Percentiles rank a stretch among this genome's conserved stretches.
These are phyloP conservation scores for Hippasteria phrygiana DNA, from an alignment of 53 echinoderm and acorn worm species.

Conservation along the genomic window DNA sequence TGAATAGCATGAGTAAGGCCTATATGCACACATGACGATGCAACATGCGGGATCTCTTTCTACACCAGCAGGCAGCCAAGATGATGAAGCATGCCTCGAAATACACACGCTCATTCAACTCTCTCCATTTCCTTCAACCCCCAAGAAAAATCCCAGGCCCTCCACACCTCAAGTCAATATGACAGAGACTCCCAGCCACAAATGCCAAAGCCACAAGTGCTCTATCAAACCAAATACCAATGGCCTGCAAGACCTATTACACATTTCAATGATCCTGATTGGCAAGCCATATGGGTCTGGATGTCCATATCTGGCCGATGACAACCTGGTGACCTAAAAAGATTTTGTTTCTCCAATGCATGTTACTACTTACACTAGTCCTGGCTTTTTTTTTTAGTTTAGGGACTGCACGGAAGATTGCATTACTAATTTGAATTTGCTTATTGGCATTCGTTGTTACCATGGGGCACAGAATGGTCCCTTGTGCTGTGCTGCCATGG, in stretches of 20 bases:
- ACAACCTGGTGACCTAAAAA: slow-evolving; percentile 23
- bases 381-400: background rate
- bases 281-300: slow-evolving; percentile 10
- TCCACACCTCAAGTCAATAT: background rate
- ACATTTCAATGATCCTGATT: slow-evolving; percentile 43
- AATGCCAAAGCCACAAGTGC: slow-evolving; percentile 37
- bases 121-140: background rate
- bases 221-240: background rate
- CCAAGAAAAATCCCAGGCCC: no score
- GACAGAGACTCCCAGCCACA: background rate
- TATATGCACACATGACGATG: no score
- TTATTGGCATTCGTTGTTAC: no score
- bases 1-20: no score
- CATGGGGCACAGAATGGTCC: no score
- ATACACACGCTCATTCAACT: background rate
- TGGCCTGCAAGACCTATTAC: slow-evolving; percentile 14
- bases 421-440: no score
- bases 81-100: background rate
- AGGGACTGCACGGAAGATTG: no score
- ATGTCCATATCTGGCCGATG: slow-evolving; percentile 40
- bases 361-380: no score
- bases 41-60: no score
- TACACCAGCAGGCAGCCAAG: no score
- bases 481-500: no score
- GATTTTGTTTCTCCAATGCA: background rate